These are phyloP conservation scores for Labroides dimidiatus DNA, from an alignment of 2,797 vertebrate species.

Conservation along the genomic window DNA sequence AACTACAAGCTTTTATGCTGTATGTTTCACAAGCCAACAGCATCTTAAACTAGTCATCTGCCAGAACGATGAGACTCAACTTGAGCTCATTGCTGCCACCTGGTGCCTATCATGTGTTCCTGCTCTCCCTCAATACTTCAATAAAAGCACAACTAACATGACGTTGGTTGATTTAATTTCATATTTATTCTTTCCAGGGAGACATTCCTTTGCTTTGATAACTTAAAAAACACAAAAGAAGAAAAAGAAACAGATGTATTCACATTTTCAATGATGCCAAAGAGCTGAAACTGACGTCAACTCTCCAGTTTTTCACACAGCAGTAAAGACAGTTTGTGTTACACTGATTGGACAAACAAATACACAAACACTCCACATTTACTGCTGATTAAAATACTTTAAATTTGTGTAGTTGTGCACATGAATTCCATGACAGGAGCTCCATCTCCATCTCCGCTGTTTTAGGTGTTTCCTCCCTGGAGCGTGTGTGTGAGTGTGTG, in stretches of 20 bases:
- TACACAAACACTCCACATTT: constrained; percentile 45
- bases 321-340: constrained; percentile 29
- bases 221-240: constrained; percentile 76
- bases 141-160: constrained; percentile 35
- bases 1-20: not conserved
- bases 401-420: constrained; percentile 36
- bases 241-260: constrained; percentile 56
- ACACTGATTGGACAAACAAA: constrained; percentile 40
- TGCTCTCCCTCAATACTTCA: not conserved
- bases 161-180: constrained; percentile 55
- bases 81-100: constrained; percentile 62
- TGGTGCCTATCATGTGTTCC: constrained; percentile 39
- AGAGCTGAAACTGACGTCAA: constrained; percentile 28
- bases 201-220: constrained; percentile 47
- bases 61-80: not conserved
- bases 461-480: constrained; percentile 53
- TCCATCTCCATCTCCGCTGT: constrained; percentile 34
- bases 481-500: constrained; percentile 9
- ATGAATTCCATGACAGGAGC: constrained; percentile 28
- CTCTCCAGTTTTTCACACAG: constrained; percentile 45
- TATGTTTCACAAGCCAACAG: not conserved
- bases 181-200: constrained; percentile 80
- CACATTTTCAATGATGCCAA: constrained; percentile 54
- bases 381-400: not conserved
- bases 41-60: not conserved